Evolutionary conservation across 2,113 vertebrate species (phyloP).

Genomic region (Etheostoma spectabile): DNA sequence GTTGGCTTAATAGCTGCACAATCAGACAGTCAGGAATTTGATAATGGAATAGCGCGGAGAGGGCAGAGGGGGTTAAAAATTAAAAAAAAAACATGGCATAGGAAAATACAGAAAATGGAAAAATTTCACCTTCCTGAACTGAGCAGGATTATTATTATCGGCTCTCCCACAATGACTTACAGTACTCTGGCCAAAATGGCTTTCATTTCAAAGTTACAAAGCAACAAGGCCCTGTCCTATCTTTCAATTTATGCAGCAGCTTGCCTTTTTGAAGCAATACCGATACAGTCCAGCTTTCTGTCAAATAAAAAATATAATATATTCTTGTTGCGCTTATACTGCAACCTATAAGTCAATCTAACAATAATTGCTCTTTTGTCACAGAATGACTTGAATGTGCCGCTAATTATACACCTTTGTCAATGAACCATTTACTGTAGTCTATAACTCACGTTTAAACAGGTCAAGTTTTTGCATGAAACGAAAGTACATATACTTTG

Average conservation of each 20-base stretch:
- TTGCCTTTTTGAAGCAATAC: constrained; percentile 16
- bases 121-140: constrained; percentile 55
- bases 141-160: constrained; percentile 63
- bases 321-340: not conserved
- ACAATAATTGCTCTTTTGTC: not conserved
- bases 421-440: not conserved
- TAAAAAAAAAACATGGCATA: constrained; percentile 1
- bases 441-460: not conserved
- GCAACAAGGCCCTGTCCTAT: constrained; percentile 39
- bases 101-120: constrained; percentile 61
- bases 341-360: not conserved
- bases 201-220: constrained; percentile 54
- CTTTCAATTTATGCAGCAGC: constrained; percentile 17
- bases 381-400: not conserved
- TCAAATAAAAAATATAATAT: constrained; percentile 7
- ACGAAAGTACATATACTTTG: not conserved
- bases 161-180: constrained; percentile 47
- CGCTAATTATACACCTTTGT: not conserved
- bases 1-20: constrained; percentile 34
- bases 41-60: constrained; percentile 46
- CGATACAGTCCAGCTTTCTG: not conserved
- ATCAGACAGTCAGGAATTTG: constrained; percentile 48
- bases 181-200: constrained; percentile 50
- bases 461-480: constrained; percentile 18
- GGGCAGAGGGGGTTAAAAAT: not conserved